phyloP scores from a whole-genome alignment of 2,797 vertebrate genomes.

The Arremon brunneinucha region DNA sequence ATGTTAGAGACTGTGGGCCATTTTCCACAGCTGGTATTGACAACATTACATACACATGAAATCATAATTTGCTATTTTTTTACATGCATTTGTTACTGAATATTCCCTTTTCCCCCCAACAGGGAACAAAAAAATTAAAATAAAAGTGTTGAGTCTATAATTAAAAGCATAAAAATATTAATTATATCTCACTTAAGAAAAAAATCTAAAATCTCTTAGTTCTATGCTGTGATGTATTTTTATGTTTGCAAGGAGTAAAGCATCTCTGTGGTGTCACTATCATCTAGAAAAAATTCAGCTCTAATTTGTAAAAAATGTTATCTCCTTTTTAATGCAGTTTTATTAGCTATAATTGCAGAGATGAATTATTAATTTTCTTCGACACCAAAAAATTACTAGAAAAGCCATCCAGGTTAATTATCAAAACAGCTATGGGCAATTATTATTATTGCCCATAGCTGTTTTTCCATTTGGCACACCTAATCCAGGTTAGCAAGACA shows the following conservation, averaged over 20 bases:
- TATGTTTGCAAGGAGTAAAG: background rate
- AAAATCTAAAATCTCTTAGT: background rate
- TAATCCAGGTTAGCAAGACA: background rate
- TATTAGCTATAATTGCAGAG: background rate
- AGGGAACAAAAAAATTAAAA: background rate
- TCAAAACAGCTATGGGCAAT: too few species aligned
- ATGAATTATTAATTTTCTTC: background rate
- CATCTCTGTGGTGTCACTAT: background rate
- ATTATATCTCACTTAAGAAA: background rate
- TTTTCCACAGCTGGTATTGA: background rate
- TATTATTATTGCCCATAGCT: background rate
- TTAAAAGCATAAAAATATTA: background rate
- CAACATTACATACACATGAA: background rate
- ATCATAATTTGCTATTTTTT: background rate
- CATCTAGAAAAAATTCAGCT: background rate
- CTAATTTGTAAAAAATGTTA: background rate
- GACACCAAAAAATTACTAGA: background rate
- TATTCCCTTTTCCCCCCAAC: accelerated
- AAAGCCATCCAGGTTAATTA: background rate
- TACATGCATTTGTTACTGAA: background rate
- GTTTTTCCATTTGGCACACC: background rate
- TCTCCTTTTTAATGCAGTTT: background rate
- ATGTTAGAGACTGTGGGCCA: background rate
- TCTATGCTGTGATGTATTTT: background rate
- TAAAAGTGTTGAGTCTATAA: background rate